These are phyloP conservation scores for Myotis daubentonii DNA, from an alignment of 2,797 vertebrate genomes.

Conservation along the genomic window DNA sequence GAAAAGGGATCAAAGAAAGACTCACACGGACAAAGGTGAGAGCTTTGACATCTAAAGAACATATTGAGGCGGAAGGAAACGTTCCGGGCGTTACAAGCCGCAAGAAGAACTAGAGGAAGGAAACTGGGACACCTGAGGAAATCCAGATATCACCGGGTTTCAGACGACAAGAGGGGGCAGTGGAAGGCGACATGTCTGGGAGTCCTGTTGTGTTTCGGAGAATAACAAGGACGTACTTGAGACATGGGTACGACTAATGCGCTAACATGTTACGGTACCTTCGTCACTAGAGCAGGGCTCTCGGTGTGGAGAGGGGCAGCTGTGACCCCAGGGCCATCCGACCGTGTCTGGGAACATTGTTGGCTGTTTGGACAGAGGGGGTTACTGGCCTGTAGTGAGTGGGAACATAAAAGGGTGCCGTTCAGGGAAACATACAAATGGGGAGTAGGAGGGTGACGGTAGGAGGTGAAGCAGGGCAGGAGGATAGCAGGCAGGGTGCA, in stretches of 20 bases:
- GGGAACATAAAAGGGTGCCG: too few species aligned
- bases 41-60: not conserved
- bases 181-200: not conserved
- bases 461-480: too few species aligned
- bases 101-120: not conserved
- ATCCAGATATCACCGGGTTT: not conserved
- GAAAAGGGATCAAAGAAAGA: constrained; percentile 23
- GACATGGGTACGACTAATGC: not conserved
- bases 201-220: not conserved
- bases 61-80: constrained; percentile 36
- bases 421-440: too few species aligned
- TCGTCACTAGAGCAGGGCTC: not conserved
- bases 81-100: too few species aligned
- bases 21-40: not conserved
- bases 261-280: not conserved
- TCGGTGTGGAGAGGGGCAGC: rapidly evolving
- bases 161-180: not conserved
- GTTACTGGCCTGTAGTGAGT: not conserved
- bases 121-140: not conserved
- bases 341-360: not conserved
- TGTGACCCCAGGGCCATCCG: not conserved
- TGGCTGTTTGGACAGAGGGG: not conserved
- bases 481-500: too few species aligned
- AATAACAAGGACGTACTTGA: not conserved
- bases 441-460: too few species aligned